Percentiles rank a stretch among this genome's conserved stretches.
These are phyloP conservation scores for Montipora sp. DNA, from an alignment of 64 coral and sea anemone species.

Conservation along the genomic window DNA sequence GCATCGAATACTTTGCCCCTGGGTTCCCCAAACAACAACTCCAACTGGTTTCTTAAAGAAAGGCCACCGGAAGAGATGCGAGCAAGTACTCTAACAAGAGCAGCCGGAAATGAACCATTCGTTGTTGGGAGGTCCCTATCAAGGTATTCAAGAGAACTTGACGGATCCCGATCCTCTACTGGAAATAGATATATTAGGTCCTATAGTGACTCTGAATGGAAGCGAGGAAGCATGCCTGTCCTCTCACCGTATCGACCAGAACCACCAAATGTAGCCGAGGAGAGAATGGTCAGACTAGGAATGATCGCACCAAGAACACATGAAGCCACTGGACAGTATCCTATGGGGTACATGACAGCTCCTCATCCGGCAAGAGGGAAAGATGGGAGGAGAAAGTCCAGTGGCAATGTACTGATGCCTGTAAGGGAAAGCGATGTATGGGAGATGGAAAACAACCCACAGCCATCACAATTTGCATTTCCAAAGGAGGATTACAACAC, in stretches of 20 bases:
- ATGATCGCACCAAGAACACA: constrained; percentile 24
- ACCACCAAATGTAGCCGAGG: constrained; percentile 13
- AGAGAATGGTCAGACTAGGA: constrained; percentile 32
- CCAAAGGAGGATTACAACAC: constrained; percentile 20
- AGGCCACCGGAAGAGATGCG: neutral
- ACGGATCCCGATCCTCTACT: constrained; percentile 6
- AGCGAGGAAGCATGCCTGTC: constrained; percentile 1
- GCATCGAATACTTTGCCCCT: neutral
- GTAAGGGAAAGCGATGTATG: constrained; percentile 9
- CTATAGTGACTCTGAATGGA: neutral
- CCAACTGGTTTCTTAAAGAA: constrained; percentile 39
- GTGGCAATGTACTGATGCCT: constrained; percentile 12
- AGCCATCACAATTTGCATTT: constrained; percentile 8
- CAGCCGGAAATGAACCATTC: constrained; percentile 28
- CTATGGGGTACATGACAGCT: neutral
- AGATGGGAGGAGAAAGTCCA: neutral
- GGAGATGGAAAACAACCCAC: neutral
- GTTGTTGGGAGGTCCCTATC: constrained; percentile 11
- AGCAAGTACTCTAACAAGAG: constrained; percentile 2
- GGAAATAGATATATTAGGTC: constrained; percentile 16
- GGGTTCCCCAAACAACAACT: neutral
- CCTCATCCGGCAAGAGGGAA: constrained; percentile 11
- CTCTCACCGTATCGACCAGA: neutral
- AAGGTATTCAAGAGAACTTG: constrained; percentile 41
- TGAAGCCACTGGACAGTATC: neutral